phyloP scores from a whole-genome alignment of 1,140 invertebrate species.

The Schlechtendalia chinensis region DNA sequence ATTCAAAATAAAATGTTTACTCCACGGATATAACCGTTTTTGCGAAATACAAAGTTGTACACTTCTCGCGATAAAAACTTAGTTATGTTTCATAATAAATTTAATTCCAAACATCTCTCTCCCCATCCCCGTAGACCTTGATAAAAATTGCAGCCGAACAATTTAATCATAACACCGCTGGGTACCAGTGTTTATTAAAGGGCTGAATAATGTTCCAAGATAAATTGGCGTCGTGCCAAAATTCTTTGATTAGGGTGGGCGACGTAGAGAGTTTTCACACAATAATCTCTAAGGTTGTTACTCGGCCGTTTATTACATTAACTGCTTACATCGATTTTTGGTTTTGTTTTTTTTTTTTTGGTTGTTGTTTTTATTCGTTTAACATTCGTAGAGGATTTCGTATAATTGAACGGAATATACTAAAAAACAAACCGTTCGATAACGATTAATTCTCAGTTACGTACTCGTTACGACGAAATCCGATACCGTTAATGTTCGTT shows the following conservation, averaged over 20 bases:
- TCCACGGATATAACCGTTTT: not conserved
- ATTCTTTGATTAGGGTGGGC: not conserved
- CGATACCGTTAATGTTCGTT: too few species aligned
- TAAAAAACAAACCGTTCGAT: not conserved
- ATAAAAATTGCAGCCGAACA: not conserved
- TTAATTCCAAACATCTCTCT: not conserved
- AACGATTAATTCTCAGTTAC: too few species aligned
- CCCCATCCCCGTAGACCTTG: too few species aligned
- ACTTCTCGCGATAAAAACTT: not conserved
- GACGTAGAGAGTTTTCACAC: not conserved
- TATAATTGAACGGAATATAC: not conserved
- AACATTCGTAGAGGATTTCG: not conserved
- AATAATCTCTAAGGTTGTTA: constrained; percentile 6
- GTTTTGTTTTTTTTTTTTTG: too few species aligned
- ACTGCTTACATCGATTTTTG: not conserved
- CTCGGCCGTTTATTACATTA: not conserved
- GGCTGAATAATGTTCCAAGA: not conserved
- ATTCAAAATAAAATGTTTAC: not conserved
- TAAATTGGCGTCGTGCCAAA: constrained; percentile 3
- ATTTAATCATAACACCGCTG: constrained; percentile 4
- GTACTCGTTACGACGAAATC: too few species aligned
- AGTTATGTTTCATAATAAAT: not conserved
- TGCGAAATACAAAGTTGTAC: not conserved
- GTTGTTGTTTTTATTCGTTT: too few species aligned
- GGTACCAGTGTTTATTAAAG: constrained; percentile 18